These are phyloP conservation scores for Sarcophilus harrisii DNA, from an alignment of 2,797 vertebrate genomes.

Conservation along the genomic window DNA sequence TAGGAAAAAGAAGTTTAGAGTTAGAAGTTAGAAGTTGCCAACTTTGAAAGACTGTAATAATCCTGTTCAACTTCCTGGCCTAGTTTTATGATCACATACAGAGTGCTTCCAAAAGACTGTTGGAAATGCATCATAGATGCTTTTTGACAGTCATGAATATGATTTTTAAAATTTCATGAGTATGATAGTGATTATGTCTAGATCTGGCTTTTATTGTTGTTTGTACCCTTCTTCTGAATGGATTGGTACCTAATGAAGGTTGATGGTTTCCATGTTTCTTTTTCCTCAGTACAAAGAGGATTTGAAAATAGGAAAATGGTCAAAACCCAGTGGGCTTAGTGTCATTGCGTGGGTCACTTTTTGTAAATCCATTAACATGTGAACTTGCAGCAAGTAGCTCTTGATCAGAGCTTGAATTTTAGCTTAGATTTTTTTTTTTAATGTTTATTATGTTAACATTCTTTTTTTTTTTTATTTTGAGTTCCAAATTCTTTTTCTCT, in stretches of 20 bases:
- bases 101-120: not conserved
- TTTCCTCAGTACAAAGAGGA: not conserved
- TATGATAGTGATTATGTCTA: not conserved
- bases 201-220: not conserved
- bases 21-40: not conserved
- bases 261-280: not conserved
- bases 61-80: not conserved
- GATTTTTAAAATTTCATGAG: too few species aligned
- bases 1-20: not conserved
- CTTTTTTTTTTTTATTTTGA: not conserved
- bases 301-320: not conserved
- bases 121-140: not conserved
- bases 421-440: not conserved
- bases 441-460: not conserved
- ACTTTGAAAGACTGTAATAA: not conserved
- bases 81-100: not conserved
- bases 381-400: not conserved
- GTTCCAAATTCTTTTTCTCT: not conserved
- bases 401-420: not conserved
- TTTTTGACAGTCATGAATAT: not conserved
- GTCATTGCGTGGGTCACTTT: not conserved
- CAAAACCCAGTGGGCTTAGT: not conserved
- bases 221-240: not conserved
- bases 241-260: not conserved
- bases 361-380: not conserved